These are phyloP conservation scores for Sthenelais limicola DNA, from an alignment of 2,888 invertebrate species.

Conservation along the genomic window DNA sequence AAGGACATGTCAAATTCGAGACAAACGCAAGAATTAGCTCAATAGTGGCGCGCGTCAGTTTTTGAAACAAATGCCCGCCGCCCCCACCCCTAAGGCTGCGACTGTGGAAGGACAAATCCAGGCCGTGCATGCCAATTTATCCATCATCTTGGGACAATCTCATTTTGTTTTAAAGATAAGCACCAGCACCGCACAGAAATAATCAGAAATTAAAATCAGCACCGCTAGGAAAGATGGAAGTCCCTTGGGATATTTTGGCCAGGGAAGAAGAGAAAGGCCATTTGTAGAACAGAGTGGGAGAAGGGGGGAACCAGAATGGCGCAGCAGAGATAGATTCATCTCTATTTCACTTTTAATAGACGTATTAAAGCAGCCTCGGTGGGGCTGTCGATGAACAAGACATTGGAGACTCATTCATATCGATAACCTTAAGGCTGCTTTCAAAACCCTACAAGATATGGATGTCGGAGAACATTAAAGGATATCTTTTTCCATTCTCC, in stretches of 20 bases:
- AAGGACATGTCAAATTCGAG: not conserved
- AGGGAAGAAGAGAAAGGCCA: too few relatives aligned
- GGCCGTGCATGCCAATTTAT: conserved; percentile 29
- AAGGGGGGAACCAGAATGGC: too few relatives aligned
- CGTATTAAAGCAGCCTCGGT: too few relatives aligned
- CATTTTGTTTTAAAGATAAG: conserved; percentile 33
- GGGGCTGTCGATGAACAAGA: too few relatives aligned
- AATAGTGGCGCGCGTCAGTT: not conserved
- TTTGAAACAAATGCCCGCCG: conserved; percentile 16
- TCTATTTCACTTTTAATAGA: too few relatives aligned
- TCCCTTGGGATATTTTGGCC: conserved; percentile 18
- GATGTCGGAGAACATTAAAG: too few relatives aligned
- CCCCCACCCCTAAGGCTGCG: not conserved
- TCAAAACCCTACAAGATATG: too few relatives aligned
- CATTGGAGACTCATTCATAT: too few relatives aligned
- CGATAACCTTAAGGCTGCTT: too few relatives aligned
- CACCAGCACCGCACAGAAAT: conserved; percentile 9
- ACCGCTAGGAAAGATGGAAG: not conserved
- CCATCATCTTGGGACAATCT: conserved; percentile 18
- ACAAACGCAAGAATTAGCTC: conserved; percentile 1
- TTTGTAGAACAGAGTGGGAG: too few relatives aligned
- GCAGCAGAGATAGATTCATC: too few relatives aligned
- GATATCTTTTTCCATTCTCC: too few relatives aligned
- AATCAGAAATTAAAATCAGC: conserved; percentile 35
- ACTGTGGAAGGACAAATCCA: not conserved